phyloP scores from a whole-genome alignment of 2,797 vertebrate genomes.

The Simalia tracyae region DNA sequence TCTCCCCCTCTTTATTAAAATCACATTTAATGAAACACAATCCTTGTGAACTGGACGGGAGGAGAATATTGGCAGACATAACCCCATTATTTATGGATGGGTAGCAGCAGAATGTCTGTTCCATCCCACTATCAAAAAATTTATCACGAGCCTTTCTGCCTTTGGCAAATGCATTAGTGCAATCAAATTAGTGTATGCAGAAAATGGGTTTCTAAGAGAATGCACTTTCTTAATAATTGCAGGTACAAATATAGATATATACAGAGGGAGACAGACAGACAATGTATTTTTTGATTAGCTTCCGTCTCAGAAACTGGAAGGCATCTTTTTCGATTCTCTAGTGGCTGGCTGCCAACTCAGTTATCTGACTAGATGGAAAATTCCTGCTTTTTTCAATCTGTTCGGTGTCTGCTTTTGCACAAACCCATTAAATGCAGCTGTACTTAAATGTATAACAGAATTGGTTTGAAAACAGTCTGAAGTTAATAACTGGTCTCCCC shows the following conservation, averaged over 20 bases:
- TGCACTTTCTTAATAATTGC: conserved; percentile 59
- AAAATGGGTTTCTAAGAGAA: conserved; percentile 62
- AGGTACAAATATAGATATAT: neutral
- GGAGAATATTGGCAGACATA: conserved; percentile 10
- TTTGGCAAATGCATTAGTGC: conserved; percentile 47
- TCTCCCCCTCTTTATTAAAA: neutral
- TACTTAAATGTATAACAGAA: conserved; percentile 61
- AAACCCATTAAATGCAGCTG: conserved; percentile 70
- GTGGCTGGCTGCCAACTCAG: conserved; percentile 60
- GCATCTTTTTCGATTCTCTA: conserved; percentile 60
- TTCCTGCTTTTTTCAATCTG: conserved; percentile 60
- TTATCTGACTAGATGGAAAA: conserved; percentile 65
- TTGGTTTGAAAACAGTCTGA: conserved; percentile 42
- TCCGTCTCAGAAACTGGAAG: conserved; percentile 62
- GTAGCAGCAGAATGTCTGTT: conserved; percentile 34
- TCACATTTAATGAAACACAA: neutral
- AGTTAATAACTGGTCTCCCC: conserved; percentile 51
- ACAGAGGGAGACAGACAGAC: conserved; percentile 17
- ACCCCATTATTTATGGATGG: neutral
- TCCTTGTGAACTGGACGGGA: neutral
- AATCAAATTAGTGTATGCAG: conserved; percentile 46
- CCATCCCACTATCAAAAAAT: conserved; percentile 27
- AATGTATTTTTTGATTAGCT: conserved; percentile 68
- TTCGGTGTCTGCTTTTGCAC: conserved; percentile 62
- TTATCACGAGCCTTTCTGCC: conserved; percentile 43